Evolutionary conservation across 2,797 vertebrate genomes (phyloP).

Genomic region (Manis javanica): DNA sequence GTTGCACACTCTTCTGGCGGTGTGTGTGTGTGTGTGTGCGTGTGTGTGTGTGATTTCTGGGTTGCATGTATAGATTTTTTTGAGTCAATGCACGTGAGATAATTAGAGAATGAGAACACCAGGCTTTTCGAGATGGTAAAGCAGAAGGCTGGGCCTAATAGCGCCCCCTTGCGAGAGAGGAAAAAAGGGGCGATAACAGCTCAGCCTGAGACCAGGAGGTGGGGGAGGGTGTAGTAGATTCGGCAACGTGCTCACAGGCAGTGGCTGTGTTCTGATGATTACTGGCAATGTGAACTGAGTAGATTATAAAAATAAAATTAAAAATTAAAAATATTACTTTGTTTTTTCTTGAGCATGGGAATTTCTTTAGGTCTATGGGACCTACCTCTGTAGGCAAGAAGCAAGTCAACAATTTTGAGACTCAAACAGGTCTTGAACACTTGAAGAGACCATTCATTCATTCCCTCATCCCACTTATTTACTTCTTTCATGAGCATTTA

Average conservation of each 20-base stretch:
- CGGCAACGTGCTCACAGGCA: neutral
- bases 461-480: neutral
- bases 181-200: neutral
- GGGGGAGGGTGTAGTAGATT: accelerated
- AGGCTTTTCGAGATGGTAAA: neutral
- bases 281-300: neutral
- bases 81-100: neutral
- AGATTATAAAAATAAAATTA: neutral
- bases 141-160: neutral
- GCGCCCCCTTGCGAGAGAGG: neutral
- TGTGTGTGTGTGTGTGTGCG: too few species aligned
- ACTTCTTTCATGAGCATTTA: neutral
- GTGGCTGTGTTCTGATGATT: neutral
- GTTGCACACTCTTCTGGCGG: neutral
- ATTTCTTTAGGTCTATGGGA: neutral
- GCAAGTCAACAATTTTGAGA: neutral
- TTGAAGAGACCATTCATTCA: neutral
- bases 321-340: neutral
- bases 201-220: accelerated
- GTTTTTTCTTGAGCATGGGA: neutral
- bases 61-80: neutral
- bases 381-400: neutral
- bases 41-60: neutral
- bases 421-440: neutral
- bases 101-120: neutral